These are phyloP conservation scores for Pelodiscus sinensis DNA, from an alignment of 2,113 vertebrate genomes.

Conservation along the genomic window DNA sequence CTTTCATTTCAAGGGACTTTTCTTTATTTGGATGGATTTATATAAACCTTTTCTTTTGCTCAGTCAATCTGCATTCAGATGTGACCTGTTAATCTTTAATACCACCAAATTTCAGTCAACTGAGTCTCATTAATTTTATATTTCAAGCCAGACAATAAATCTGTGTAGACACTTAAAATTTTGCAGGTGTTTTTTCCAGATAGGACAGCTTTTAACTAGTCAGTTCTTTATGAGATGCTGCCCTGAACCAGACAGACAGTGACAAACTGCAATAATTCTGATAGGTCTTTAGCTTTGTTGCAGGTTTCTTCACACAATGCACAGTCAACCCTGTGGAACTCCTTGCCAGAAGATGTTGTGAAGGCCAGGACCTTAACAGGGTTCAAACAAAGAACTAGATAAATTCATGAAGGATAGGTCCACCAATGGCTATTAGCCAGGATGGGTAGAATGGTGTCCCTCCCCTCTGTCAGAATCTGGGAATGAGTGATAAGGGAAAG, in stretches of 20 bases:
- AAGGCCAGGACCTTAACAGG: too few species aligned
- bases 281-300: slow-evolving; percentile 17
- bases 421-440: too few species aligned
- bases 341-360: too few species aligned
- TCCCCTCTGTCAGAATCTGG: too few species aligned
- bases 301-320: neutral
- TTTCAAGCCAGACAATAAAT: neutral
- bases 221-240: accelerated
- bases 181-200: neutral
- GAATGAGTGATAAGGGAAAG: too few species aligned
- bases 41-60: neutral
- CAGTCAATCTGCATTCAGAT: neutral
- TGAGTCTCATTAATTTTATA: neutral
- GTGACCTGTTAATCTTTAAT: neutral
- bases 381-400: too few species aligned
- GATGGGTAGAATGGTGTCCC: too few species aligned
- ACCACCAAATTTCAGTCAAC: accelerated
- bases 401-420: too few species aligned
- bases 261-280: neutral
- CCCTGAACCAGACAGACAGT: accelerated
- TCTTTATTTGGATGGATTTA: neutral
- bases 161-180: neutral
- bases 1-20: neutral
- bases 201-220: neutral
- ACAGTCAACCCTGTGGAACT: too few species aligned